phyloP scores from a whole-genome alignment of 2,797 vertebrate species.

The Sarcophilus harrisii region DNA sequence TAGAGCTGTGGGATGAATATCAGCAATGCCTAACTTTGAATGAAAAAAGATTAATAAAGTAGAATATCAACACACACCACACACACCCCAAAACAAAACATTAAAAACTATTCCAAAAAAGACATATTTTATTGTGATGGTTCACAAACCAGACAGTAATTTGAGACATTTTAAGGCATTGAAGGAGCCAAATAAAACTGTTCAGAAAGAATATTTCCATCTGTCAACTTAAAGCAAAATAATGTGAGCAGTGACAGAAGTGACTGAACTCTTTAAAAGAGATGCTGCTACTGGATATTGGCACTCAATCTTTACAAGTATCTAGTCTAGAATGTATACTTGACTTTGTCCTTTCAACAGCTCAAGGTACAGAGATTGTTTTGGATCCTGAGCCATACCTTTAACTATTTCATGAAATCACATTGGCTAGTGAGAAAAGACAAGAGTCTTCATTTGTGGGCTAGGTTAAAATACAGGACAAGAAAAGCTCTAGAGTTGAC shows the following conservation, averaged over 20 bases:
- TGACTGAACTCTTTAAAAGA: slow-evolving; percentile 68
- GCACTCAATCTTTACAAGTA: slow-evolving; percentile 64
- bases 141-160: slow-evolving; percentile 76
- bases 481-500: neutral
- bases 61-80: slow-evolving; percentile 56
- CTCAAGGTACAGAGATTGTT: slow-evolving; percentile 70
- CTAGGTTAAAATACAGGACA: neutral
- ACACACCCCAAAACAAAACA: neutral
- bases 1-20: slow-evolving; percentile 48
- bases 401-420: neutral
- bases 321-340: slow-evolving; percentile 73
- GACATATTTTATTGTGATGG: slow-evolving; percentile 72
- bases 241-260: slow-evolving; percentile 54
- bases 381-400: neutral
- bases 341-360: slow-evolving; percentile 69
- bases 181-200: slow-evolving; percentile 81
- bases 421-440: neutral
- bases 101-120: slow-evolving; percentile 54
- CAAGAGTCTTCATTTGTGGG: neutral
- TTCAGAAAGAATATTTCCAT: slow-evolving; percentile 79
- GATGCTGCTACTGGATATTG: slow-evolving; percentile 68
- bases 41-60: slow-evolving; percentile 69
- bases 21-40: slow-evolving; percentile 64
- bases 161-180: slow-evolving; percentile 76
- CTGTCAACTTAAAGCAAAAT: slow-evolving; percentile 76